A percentile compares a stretch with the other conserved stretches of the same genome.
These are phyloP conservation scores for Nomada fabriciana DNA, from an alignment of 2,888 invertebrate genomes.

Conservation along the genomic window DNA sequence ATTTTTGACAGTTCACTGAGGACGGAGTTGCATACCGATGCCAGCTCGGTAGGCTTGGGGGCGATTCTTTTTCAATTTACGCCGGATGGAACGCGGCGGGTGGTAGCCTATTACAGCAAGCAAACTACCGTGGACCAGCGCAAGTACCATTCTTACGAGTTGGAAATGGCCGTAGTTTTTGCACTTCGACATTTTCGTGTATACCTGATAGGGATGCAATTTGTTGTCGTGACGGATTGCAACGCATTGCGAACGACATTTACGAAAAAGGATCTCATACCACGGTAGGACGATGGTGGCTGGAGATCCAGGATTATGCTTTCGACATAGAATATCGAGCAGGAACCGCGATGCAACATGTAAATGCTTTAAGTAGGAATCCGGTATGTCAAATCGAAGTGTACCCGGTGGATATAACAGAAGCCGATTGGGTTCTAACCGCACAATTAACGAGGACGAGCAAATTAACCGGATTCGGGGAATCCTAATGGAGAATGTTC, in stretches of 20 bases:
- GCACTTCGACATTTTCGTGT: not conserved
- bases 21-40: conserved; percentile 79
- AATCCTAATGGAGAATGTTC: conserved; percentile 39
- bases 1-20: conserved; percentile 67
- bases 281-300: conserved; percentile 72
- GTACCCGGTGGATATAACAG: conserved; percentile 23
- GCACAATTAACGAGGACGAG: conserved; percentile 41
- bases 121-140: conserved; percentile 27
- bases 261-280: not conserved
- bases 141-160: conserved; percentile 39
- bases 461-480: conserved; percentile 31
- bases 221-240: conserved; percentile 12
- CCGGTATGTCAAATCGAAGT: conserved; percentile 25
- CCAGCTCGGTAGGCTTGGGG: conserved; percentile 73
- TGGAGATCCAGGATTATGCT: not conserved
- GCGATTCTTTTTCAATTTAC: conserved; percentile 77
- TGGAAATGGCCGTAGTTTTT: conserved; percentile 37
- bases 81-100: conserved; percentile 49
- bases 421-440: conserved; percentile 58
- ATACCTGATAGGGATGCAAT: not conserved
- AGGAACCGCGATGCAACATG: not conserved
- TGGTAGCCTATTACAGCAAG: conserved; percentile 72
- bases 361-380: not conserved
- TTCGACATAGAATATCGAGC: conserved; percentile 21
- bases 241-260: not conserved